Percentiles rank a stretch among this genome's conserved stretches.
These are phyloP conservation scores for Oncorhynchus mykiss DNA, from an alignment of 2,113 vertebrate genomes.

Conservation along the genomic window DNA sequence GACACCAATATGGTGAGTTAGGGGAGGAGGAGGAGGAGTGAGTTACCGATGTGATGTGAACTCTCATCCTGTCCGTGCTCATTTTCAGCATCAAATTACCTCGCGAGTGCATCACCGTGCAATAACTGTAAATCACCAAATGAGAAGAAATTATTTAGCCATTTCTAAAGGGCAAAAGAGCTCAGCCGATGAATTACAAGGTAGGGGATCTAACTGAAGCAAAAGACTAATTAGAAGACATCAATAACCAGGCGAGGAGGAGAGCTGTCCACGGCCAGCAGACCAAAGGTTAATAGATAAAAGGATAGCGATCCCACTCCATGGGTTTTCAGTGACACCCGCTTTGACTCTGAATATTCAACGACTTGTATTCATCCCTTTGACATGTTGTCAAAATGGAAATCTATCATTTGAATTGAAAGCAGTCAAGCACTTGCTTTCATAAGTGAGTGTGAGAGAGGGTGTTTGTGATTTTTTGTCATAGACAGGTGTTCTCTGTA, in stretches of 20 bases:
- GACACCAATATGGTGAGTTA: background rate
- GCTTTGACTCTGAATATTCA: slow-evolving; percentile 38
- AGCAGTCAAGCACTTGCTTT: too few relatives aligned
- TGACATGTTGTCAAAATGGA: background rate
- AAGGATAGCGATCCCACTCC: slow-evolving; percentile 32
- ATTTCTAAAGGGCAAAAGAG: slow-evolving; percentile 59
- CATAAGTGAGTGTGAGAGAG: background rate
- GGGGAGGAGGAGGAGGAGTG: slow-evolving; percentile 38
- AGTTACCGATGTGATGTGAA: slow-evolving; percentile 63
- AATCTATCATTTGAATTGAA: too few relatives aligned
- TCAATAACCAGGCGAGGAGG: slow-evolving; percentile 45
- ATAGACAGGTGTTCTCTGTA: background rate
- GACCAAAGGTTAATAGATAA: slow-evolving; percentile 63
- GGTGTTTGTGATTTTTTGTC: too few relatives aligned
- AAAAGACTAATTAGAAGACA: slow-evolving; percentile 65
- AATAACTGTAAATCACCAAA: slow-evolving; percentile 71
- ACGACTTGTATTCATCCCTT: slow-evolving; percentile 37
- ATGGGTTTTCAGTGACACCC: slow-evolving; percentile 40
- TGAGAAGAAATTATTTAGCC: slow-evolving; percentile 63
- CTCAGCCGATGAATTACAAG: slow-evolving; percentile 48
- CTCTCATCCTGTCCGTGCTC: slow-evolving; percentile 51
- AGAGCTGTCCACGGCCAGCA: slow-evolving; percentile 41
- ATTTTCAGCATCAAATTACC: slow-evolving; percentile 55
- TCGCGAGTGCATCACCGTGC: slow-evolving; percentile 30
- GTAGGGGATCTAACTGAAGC: slow-evolving; percentile 50